Percentiles rank a stretch among this genome's conserved stretches.
Evolutionary conservation across 2,113 vertebrate genomes (phyloP).

Genomic region (Loxodonta africana): DNA sequence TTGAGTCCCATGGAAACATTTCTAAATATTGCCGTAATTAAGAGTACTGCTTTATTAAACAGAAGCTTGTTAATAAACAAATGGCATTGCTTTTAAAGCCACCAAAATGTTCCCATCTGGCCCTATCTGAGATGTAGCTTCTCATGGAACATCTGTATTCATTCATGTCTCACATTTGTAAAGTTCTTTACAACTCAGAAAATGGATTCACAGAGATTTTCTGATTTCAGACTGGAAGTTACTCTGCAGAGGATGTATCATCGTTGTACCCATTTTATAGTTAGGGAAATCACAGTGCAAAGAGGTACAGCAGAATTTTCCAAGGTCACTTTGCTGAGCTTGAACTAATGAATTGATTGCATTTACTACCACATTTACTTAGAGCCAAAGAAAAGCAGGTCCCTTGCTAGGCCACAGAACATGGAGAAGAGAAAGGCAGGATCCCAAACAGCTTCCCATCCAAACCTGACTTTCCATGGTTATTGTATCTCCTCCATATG

Average conservation of each 20-base stretch:
- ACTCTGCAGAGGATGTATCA: not conserved
- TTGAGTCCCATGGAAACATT: not conserved
- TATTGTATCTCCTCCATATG: not conserved
- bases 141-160: not conserved
- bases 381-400: not conserved
- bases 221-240: not conserved
- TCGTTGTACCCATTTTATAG: not conserved
- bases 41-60: not conserved
- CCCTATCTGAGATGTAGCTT: not conserved
- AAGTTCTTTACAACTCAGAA: not conserved
- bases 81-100: not conserved
- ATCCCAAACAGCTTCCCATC: not conserved
- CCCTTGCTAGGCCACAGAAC: not conserved
- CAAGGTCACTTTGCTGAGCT: not conserved
- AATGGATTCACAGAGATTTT: not conserved
- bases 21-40: slow-evolving; percentile 17
- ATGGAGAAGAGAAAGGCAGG: not conserved
- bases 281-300: not conserved
- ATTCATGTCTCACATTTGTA: not conserved
- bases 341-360: not conserved
- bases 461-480: not conserved
- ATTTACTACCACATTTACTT: not conserved
- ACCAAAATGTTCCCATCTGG: not conserved
- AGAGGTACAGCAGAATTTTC: not conserved
- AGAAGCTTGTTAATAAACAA: not conserved